phyloP scores from a whole-genome alignment of 2,888 invertebrate species.

The Dryobotodes eremita region DNA sequence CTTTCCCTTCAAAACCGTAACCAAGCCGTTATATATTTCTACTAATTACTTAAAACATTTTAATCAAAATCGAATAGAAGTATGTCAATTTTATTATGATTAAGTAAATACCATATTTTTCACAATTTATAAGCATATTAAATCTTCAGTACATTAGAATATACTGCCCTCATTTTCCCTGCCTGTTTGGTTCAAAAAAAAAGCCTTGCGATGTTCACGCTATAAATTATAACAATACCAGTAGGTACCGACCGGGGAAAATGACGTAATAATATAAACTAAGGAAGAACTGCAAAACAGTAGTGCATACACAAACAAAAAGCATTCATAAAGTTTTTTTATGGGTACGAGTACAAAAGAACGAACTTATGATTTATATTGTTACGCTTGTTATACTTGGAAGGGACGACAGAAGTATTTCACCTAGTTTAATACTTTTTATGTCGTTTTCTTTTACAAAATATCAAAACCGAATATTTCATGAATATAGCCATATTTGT shows the following conservation, averaged over 20 bases:
- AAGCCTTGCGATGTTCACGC: slow-evolving; percentile 10
- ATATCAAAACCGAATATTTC: background rate
- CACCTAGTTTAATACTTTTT: background rate
- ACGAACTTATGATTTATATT: slow-evolving; percentile 27
- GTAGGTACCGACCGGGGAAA: slow-evolving; percentile 2
- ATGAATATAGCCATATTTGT: background rate
- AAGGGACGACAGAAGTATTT: background rate
- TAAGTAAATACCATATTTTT: background rate
- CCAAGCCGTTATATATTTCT: background rate
- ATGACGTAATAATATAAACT: slow-evolving; percentile 24
- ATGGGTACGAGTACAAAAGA: background rate
- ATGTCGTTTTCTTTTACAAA: background rate
- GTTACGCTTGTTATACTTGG: slow-evolving; percentile 16
- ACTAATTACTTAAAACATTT: background rate
- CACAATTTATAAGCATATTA: background rate
- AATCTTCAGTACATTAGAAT: slow-evolving; percentile 12
- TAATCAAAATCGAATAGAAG: background rate
- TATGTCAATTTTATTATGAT: no score
- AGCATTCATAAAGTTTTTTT: slow-evolving; percentile 29
- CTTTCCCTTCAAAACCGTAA: background rate
- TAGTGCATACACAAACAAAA: slow-evolving; percentile 14
- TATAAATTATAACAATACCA: slow-evolving; percentile 23
- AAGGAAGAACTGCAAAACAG: slow-evolving; percentile 27
- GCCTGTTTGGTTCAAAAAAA: background rate
- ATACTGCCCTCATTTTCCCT: slow-evolving; percentile 3